phyloP scores from a whole-genome alignment of 2,113 vertebrate genomes.

The Amphiprion percula region DNA sequence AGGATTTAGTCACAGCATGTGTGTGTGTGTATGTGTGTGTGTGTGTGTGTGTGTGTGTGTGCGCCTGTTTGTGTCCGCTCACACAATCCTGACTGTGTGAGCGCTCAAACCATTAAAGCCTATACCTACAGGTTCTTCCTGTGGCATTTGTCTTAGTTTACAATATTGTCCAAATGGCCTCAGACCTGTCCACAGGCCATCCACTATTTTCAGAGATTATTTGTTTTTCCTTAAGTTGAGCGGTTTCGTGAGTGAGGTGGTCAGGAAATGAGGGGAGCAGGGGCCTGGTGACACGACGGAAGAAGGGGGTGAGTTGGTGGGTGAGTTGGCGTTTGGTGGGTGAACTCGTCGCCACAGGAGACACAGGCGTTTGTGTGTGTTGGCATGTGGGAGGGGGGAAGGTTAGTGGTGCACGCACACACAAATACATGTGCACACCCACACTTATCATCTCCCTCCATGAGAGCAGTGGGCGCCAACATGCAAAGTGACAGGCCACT shows the following conservation, averaged over 20 bases:
- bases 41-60: constrained; percentile 56
- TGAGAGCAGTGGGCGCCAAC: constrained; percentile 60
- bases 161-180: constrained; percentile 51
- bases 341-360: constrained; percentile 61
- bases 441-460: constrained; percentile 78
- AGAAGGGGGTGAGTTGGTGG: constrained; percentile 36
- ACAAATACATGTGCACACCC: constrained; percentile 2
- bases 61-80: constrained; percentile 67
- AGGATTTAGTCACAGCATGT: constrained; percentile 61
- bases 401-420: constrained; percentile 35
- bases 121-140: constrained; percentile 42
- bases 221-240: constrained; percentile 64
- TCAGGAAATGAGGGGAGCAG: constrained; percentile 57
- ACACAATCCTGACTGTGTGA: constrained; percentile 65
- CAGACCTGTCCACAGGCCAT: constrained; percentile 49
- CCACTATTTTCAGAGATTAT: constrained; percentile 57
- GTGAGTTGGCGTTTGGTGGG: constrained; percentile 31
- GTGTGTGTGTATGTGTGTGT: constrained; percentile 59
- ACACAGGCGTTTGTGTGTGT: constrained; percentile 43
- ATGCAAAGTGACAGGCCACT: constrained; percentile 80
- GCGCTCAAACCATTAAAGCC: constrained; percentile 68
- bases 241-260: constrained; percentile 60
- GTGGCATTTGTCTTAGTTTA: constrained; percentile 66
- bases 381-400: constrained; percentile 31
- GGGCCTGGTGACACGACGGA: constrained; percentile 28